Evolutionary conservation across 2,113 vertebrate genomes (phyloP), one percentile per base, ranked within the genome.

Genomic region (Ploceus nigricollis): DNA sequence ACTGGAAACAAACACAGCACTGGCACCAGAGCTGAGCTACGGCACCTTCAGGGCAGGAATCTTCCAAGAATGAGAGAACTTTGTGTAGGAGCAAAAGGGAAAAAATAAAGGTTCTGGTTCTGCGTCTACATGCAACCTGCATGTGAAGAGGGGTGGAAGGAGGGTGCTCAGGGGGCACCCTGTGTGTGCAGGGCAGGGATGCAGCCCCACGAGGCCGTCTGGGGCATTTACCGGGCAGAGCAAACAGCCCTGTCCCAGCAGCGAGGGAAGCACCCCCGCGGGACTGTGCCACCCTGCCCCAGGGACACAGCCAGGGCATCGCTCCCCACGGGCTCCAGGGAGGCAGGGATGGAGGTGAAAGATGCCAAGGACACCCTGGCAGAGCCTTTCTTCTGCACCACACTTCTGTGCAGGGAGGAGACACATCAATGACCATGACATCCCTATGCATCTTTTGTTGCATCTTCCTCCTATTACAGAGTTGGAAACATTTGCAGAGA

Each of bases 191-290:
- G 53, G 33, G 61, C 11, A 6, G 35, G 5, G 19, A 45, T 4
- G 1, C 33, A 31, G 66, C 48, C 68, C 19, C 56, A 1, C 0
- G 0, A 16, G 31, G 42, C 6, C 0, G 0, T 35, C 6, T 9
- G 35, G 82, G 27, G 15, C 57, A 27, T 13, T 17, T 33, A 33
- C 37, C 16, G 10, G 71, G 71, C n/a, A 48, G 27, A 80, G 51
- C 47, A 54, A 61, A 42, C n/a, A 63, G 76, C 33, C 48, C 71
- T 37, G 44, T 27, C 39, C 63, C 45, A 33, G 65, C 65, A 80
- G n/a, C 0, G 2, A 33, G 44, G 23, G 21, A 42, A 20, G 30
- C 10, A 31, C 14, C 54, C 77, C n/a, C 0, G 31, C 0, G 1
- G 10, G 11, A 21, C 24, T 1, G n/a, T 31, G 57, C 31, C 54